phyloP scores from a whole-genome alignment of 2,113 vertebrate genomes.

The Pipa parva region DNA sequence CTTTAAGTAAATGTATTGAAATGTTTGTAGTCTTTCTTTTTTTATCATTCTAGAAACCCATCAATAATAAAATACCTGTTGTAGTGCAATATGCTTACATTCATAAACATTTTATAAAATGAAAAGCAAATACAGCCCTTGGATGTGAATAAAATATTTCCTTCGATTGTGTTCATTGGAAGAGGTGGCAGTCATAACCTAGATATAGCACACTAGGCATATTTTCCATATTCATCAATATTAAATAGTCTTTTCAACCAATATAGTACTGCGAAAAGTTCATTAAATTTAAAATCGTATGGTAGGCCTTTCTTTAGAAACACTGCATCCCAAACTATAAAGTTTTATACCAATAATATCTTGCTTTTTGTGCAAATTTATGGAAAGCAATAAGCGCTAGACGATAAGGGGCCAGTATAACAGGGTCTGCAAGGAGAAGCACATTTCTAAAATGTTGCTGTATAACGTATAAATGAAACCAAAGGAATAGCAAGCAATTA shows the following conservation, averaged over 20 bases:
- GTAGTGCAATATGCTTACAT: slow-evolving; percentile 24
- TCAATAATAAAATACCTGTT: slow-evolving; percentile 38
- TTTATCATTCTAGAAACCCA: slow-evolving; percentile 22
- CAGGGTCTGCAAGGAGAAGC: neutral
- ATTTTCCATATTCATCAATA: slow-evolving; percentile 37
- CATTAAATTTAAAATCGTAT: slow-evolving; percentile 24
- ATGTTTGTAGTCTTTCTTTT: slow-evolving; percentile 9
- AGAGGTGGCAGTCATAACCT: slow-evolving; percentile 8
- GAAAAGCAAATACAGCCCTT: slow-evolving; percentile 28
- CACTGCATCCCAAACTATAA: slow-evolving; percentile 17
- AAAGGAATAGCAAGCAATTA: neutral
- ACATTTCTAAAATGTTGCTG: too few relatives aligned
- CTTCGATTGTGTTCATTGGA: slow-evolving; percentile 23
- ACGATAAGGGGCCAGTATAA: slow-evolving; percentile 15
- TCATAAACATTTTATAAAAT: slow-evolving; percentile 41
- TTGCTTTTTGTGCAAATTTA: slow-evolving; percentile 37
- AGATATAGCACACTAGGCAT: neutral
- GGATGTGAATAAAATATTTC: slow-evolving; percentile 32
- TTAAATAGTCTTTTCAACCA: slow-evolving; percentile 18
- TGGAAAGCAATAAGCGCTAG: slow-evolving; percentile 28
- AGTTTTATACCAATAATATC: slow-evolving; percentile 23
- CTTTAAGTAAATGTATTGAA: slow-evolving; percentile 33
- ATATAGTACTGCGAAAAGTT: slow-evolving; percentile 30
- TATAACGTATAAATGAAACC: slow-evolving; percentile 27
- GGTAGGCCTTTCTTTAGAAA: slow-evolving; percentile 19